Evolutionary conservation across 2,888 invertebrate species (phyloP), one percentile per base, ranked within the genome.

Genomic region (Toxonevra muliebris): DNA sequence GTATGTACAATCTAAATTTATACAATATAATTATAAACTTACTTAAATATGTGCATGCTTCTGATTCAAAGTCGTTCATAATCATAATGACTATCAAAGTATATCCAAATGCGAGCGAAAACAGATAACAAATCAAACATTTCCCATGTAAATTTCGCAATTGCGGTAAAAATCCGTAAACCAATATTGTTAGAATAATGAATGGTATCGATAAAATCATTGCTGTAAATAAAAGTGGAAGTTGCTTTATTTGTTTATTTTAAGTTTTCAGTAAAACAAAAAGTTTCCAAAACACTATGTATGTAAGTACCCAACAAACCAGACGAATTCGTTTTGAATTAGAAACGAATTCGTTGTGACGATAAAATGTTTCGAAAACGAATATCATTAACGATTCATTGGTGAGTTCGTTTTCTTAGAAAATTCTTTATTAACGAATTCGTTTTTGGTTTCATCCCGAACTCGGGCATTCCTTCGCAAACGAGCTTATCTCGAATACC

Each of bases 91-190:
- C 64, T 17, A 90, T 69, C 13, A 77, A 77, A 0, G 87, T 80
- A 79, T 90, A 92, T 0, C 89, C 90, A 11, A 88, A 79, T 62
- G 89, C 85, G 45, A 93, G 86, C 0, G 89, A 88, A 0, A 86
- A 84, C 19, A 92, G 89, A 82, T 92, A 92, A 58, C 90, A 89
- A 89, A 91, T 91, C 65, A 92, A 82, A 9, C 90, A 90, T 85
- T 90, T 88, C n/a, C 91, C 91, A 76, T 92, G 91, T 2, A 92
- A 84, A 82, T 91, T 92, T 69, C 89, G 84, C 60, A 91, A 82
- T 69, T 92, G 91, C 0, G 91, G 90, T 50, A 92, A 87, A 45
- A 90, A 81, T 0, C 89, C 89, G 82, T 93, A 92, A 12, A 92
- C 90, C 59, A 91, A 70, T 74, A 92, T 89, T 2, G 92, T 92